Evolutionary conservation across 1,140 invertebrate species (phyloP).

Genomic region (Drosophila burlai): DNA sequence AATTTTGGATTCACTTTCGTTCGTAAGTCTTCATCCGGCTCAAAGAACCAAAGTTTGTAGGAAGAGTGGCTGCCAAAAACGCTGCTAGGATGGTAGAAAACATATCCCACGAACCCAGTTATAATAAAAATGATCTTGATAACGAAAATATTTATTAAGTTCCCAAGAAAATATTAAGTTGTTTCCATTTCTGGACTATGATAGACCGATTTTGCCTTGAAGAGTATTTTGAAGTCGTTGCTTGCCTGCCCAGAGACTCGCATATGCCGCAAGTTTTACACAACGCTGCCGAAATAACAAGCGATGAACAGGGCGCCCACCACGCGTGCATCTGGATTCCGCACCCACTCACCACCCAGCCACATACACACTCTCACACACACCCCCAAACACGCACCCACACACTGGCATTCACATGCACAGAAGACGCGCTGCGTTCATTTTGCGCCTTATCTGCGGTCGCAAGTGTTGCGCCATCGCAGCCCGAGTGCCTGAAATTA

Average conservation of each 20-base stretch:
- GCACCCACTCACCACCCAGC: constrained; percentile 7
- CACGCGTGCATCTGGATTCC: constrained; percentile 35
- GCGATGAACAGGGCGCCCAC: constrained; percentile 43
- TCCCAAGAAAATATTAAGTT: no score
- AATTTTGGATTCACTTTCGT: constrained; percentile 5
- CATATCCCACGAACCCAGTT: no score
- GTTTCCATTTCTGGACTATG: neutral
- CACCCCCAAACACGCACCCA: constrained; percentile 1
- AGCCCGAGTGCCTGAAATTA: constrained; percentile 73
- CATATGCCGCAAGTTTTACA: constrained; percentile 59
- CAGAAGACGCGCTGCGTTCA: constrained; percentile 63
- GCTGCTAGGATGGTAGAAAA: no score
- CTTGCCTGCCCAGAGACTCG: constrained; percentile 4
- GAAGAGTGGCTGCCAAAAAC: no score
- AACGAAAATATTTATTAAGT: no score
- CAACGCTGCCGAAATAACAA: constrained; percentile 60
- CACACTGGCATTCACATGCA: constrained; percentile 19
- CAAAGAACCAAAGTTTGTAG: no score
- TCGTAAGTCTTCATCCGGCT: no score
- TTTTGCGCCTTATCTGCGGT: constrained; percentile 77
- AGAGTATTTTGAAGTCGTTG: neutral
- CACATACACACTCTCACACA: neutral
- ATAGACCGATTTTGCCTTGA: neutral
- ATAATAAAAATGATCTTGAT: no score
- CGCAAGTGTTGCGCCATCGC: constrained; percentile 72